Evolutionary conservation across 2,888 invertebrate genomes (phyloP).

Genomic region (Schizotus pectinicornis): DNA sequence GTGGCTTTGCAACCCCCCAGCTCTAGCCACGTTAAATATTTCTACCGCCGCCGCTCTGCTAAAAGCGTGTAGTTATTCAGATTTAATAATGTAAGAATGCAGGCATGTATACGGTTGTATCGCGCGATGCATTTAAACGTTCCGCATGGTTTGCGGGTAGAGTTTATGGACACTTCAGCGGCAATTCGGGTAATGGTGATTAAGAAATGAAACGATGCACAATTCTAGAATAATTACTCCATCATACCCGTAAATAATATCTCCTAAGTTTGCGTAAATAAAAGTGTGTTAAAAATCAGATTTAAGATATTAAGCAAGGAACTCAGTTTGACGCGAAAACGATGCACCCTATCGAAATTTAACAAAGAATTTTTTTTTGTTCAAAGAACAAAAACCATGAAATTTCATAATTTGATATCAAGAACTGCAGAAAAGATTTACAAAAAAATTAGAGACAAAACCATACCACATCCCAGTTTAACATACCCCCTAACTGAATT

Average conservation of each 20-base stretch:
- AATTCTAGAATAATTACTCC: slow-evolving; percentile 9
- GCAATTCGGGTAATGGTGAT: slow-evolving; percentile 26
- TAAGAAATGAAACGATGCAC: slow-evolving; percentile 25
- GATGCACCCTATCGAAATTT: too few species aligned
- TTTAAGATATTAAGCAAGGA: not conserved
- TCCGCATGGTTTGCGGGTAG: too few species aligned
- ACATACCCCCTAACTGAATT: too few species aligned
- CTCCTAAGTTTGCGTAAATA: not conserved
- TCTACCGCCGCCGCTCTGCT: slow-evolving; percentile 32
- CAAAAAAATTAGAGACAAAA: too few species aligned
- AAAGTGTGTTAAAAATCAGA: slow-evolving; percentile 2
- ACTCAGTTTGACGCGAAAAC: not conserved
- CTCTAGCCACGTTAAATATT: slow-evolving; percentile 32
- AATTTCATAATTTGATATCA: too few species aligned
- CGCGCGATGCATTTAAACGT: slow-evolving; percentile 34
- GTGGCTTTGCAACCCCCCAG: slow-evolving; percentile 1
- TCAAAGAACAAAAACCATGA: too few species aligned
- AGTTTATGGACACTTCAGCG: not conserved
- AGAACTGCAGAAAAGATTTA: too few species aligned
- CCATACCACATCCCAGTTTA: too few species aligned
- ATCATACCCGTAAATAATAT: slow-evolving; percentile 9
- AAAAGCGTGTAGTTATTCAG: slow-evolving; percentile 43
- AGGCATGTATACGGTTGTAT: slow-evolving; percentile 38
- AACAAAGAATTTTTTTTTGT: too few species aligned
- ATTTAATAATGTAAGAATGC: slow-evolving; percentile 46